Evolutionary conservation across 2,797 vertebrate species (phyloP), one percentile per base, ranked within the genome.

Genomic region (Melanotaenia trifasciata): DNA sequence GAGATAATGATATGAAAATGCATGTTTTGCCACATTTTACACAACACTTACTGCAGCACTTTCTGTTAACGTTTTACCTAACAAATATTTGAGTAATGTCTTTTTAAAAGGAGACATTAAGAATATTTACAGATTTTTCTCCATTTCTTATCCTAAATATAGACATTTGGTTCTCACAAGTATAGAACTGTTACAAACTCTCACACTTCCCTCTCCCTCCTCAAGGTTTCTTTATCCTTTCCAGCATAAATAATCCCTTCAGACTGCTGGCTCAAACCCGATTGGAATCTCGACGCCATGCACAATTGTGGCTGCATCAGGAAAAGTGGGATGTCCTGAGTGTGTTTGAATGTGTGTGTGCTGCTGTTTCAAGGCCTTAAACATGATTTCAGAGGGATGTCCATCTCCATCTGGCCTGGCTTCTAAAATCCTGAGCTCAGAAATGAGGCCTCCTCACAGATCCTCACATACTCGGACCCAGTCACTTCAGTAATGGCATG

Each of bases 171-270:
- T 82, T 76, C 83, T 80, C 61, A 36, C 43, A 72, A 84, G 77
- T 77, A 68, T 71, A 74, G 73, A 82, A 78, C 72, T 51, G 30
- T 56, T 14, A 50, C 10, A 63, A 72, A 78, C 65, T 71, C 26
- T 13, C 78, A 84, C 66, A 79, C 68, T 68, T 80, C 74, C 73
- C 67, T 79, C 76, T 80, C 83, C 64, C 83, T 85, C 58, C 72
- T 71, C 16, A 73, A 90, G 86, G 80, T 90, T 90, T 80, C 77
- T 76, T 54, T 79, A 72, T 88, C 74, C 81, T 82, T 90, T 93
- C 92, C 92, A 93, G 91, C 88, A 93, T 84, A 94, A 94, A 93
- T 93, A 94, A 94, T 93, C 91, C 88, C 79, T 54, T 74, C 87
- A 87, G 92, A 93, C 92, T 93, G 93, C 92, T 90, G 90, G 86